A percentile compares a stretch with the other conserved stretches of the same genome.
Evolutionary conservation across 53 echinoderm and acorn worm genomes (phyloP).

Genomic region (Holothuria scabra): DNA sequence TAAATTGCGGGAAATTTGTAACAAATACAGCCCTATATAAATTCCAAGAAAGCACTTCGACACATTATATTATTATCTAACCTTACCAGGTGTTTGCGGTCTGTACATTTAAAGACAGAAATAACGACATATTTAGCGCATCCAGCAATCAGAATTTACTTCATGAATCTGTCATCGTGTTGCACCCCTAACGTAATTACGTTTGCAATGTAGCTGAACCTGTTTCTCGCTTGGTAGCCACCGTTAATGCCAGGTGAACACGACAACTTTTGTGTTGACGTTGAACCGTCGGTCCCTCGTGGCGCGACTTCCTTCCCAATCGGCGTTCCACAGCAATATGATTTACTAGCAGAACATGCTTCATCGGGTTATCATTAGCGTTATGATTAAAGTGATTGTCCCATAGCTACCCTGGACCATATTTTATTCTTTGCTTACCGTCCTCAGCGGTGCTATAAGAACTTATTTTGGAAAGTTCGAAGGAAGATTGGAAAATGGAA

Average conservation of each 20-base stretch:
- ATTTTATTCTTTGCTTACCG: constrained; percentile 17
- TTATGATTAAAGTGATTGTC: constrained; percentile 51
- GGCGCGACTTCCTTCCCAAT: constrained; percentile 32
- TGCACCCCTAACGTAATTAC: constrained; percentile 48
- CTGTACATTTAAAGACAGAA: background rate
- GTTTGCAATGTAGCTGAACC: constrained; percentile 31
- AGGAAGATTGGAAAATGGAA: background rate
- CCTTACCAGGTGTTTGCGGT: too few species aligned
- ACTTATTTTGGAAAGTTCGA: constrained; percentile 11
- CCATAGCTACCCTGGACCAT: constrained; percentile 22
- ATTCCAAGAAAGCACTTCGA: too few species aligned
- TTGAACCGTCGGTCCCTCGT: constrained; percentile 25
- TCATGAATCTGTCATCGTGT: background rate
- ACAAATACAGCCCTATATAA: too few species aligned
- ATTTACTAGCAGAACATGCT: constrained; percentile 41
- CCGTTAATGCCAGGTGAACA: constrained; percentile 35
- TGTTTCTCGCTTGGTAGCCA: constrained; percentile 38
- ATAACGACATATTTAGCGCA: constrained; percentile 41
- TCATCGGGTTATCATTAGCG: constrained; percentile 46
- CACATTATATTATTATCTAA: too few species aligned
- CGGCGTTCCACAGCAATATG: constrained; percentile 44
- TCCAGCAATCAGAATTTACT: constrained; percentile 5
- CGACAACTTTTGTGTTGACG: constrained; percentile 5
- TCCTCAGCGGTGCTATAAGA: constrained; percentile 37
- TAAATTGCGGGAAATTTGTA: too few species aligned